These are phyloP conservation scores for Calameuta filiformis DNA, from an alignment of 2,888 invertebrate species.

Conservation along the genomic window DNA sequence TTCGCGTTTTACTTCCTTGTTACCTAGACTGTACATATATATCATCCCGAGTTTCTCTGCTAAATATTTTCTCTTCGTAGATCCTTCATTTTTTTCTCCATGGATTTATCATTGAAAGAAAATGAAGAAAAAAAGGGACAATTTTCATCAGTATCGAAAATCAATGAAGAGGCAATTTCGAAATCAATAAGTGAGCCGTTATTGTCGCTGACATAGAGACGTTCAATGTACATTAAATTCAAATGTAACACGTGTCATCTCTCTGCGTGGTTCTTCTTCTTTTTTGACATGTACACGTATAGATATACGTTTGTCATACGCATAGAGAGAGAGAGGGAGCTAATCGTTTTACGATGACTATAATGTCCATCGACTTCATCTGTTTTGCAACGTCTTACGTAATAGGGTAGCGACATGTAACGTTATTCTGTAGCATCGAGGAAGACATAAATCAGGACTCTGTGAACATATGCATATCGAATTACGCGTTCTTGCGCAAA, in stretches of 20 bases:
- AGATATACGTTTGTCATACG: not conserved
- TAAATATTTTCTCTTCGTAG: not conserved
- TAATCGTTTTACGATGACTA: slow-evolving; percentile 6
- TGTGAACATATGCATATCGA: slow-evolving; percentile 21
- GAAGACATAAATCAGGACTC: slow-evolving; percentile 17
- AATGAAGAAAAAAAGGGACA: not conserved
- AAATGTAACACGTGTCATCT: not conserved
- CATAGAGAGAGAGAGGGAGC: not conserved
- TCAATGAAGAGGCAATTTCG: not conserved
- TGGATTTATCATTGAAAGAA: not conserved
- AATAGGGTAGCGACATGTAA: slow-evolving; percentile 12
- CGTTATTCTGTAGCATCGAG: slow-evolving; percentile 9
- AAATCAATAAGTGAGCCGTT: not conserved
- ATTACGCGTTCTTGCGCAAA: slow-evolving; percentile 21
- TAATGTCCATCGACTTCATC: not conserved
- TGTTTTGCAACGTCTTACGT: slow-evolving; percentile 18
- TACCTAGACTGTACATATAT: not conserved
- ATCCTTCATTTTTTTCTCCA: too few species aligned
- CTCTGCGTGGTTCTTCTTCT: not conserved
- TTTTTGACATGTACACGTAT: not conserved
- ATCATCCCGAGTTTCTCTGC: not conserved
- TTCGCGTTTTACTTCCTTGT: not conserved
- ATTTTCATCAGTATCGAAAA: not conserved
- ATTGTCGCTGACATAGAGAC: not conserved
- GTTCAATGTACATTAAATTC: not conserved